phyloP scores from a whole-genome alignment of 2,113 vertebrate genomes.

The Ammodytes dubius region DNA sequence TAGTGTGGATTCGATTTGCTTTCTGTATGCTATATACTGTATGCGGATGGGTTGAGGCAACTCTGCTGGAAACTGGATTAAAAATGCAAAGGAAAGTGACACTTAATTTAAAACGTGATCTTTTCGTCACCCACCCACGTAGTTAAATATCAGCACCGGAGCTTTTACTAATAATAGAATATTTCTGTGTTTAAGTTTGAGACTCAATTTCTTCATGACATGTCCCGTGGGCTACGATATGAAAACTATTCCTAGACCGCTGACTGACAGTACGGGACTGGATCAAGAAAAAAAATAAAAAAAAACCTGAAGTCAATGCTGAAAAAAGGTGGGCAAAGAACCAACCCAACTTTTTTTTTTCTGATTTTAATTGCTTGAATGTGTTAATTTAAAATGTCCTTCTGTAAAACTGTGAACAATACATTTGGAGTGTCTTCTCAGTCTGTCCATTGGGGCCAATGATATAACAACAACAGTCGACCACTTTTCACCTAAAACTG shows the following conservation, averaged over 20 bases:
- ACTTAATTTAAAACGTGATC: not conserved
- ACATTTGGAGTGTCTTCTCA: not conserved
- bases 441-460: not conserved
- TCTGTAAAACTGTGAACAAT: not conserved
- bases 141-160: slow-evolving; percentile 1
- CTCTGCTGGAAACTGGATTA: not conserved
- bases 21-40: not conserved
- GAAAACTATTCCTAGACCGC: slow-evolving; percentile 24
- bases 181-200: not conserved
- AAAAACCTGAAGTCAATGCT: not conserved
- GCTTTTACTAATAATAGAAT: not conserved
- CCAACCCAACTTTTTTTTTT: no score
- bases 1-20: not conserved
- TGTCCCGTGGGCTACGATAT: not conserved
- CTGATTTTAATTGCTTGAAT: not conserved
- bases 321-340: not conserved
- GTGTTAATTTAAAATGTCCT: not conserved
- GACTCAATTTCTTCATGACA: not conserved
- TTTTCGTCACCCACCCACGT: not conserved
- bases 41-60: not conserved
- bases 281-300: not conserved
- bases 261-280: slow-evolving; percentile 24
- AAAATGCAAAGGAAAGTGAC: not conserved
- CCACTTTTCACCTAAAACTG: not conserved
- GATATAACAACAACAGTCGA: not conserved